A percentile compares a stretch with the other conserved stretches of the same genome.
Evolutionary conservation across 2,797 vertebrate species (phyloP).

Genomic region (Hoplostethus mediterraneus): DNA sequence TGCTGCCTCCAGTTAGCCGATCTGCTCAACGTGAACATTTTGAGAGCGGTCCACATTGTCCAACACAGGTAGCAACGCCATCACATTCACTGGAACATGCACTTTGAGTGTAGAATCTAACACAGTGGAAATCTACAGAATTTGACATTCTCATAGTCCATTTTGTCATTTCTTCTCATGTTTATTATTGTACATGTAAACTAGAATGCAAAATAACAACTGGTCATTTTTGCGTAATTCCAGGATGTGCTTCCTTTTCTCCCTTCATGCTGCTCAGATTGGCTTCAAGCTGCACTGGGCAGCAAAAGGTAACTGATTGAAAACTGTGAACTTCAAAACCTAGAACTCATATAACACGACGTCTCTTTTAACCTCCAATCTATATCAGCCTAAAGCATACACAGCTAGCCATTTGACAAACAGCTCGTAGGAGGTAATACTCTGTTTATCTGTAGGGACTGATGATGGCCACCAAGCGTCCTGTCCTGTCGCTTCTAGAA

Average conservation of each 20-base stretch:
- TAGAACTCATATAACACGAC: too few species aligned
- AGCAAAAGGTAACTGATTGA: too few species aligned
- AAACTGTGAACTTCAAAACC: too few species aligned
- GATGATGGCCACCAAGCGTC: conserved; percentile 15
- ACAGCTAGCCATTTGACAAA: conserved; percentile 34
- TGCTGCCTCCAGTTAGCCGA: conserved; percentile 38
- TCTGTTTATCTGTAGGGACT: conserved; percentile 21
- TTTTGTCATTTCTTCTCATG: too few species aligned
- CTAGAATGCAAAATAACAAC: not conserved
- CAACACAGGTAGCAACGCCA: conserved; percentile 1
- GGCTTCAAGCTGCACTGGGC: too few species aligned
- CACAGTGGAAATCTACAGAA: not conserved
- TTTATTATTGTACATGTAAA: too few species aligned
- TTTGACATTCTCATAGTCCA: not conserved
- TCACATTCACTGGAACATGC: conserved; percentile 1
- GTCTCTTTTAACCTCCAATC: conserved; percentile 27
- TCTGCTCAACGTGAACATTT: conserved; percentile 41
- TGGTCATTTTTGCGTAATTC: not conserved
- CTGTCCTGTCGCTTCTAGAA: conserved; percentile 47
- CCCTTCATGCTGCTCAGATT: not conserved
- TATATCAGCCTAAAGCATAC: conserved; percentile 36
- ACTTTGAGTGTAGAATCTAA: not conserved
- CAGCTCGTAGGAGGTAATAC: conserved; percentile 35
- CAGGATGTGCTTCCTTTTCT: not conserved
- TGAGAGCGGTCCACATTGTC: conserved; percentile 47